These are phyloP conservation scores for Criorhina ranunculi DNA, from an alignment of 2,888 invertebrate genomes.

Conservation along the genomic window DNA sequence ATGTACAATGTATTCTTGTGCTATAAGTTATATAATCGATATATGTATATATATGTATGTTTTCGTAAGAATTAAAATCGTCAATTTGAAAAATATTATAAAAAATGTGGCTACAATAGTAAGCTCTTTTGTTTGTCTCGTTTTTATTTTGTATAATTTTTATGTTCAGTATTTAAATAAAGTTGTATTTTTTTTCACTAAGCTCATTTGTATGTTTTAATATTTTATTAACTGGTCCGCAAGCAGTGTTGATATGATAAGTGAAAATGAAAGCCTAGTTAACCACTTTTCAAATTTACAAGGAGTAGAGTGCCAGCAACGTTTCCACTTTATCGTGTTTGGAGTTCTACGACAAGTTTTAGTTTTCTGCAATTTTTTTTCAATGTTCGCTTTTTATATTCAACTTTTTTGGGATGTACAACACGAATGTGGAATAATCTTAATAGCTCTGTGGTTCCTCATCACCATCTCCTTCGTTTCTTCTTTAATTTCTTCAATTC, in stretches of 20 bases:
- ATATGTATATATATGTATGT: slow-evolving; percentile 12
- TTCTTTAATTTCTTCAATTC: no score
- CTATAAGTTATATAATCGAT: slow-evolving; percentile 44
- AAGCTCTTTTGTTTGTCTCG: not conserved
- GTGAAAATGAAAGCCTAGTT: not conserved
- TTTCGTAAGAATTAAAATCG: slow-evolving; percentile 3
- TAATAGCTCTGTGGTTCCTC: no score
- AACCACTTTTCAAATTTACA: no score
- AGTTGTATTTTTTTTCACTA: slow-evolving; percentile 23
- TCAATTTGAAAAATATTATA: slow-evolving; percentile 37
- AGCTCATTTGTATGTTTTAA: slow-evolving; percentile 2
- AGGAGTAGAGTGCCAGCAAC: no score
- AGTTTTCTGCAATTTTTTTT: no score
- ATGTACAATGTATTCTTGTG: slow-evolving; percentile 13
- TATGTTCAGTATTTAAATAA: slow-evolving; percentile 62
- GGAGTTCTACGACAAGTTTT: no score
- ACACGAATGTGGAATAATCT: no score
- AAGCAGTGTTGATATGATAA: not conserved
- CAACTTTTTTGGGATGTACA: no score
- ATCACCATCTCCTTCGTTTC: no score
- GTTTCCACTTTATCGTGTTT: no score
- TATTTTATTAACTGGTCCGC: not conserved
- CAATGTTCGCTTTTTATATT: no score
- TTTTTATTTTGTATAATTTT: slow-evolving; percentile 8
- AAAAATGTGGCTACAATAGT: not conserved